phyloP scores from a whole-genome alignment of 2,888 invertebrate species.

The Bombylius discolor region DNA sequence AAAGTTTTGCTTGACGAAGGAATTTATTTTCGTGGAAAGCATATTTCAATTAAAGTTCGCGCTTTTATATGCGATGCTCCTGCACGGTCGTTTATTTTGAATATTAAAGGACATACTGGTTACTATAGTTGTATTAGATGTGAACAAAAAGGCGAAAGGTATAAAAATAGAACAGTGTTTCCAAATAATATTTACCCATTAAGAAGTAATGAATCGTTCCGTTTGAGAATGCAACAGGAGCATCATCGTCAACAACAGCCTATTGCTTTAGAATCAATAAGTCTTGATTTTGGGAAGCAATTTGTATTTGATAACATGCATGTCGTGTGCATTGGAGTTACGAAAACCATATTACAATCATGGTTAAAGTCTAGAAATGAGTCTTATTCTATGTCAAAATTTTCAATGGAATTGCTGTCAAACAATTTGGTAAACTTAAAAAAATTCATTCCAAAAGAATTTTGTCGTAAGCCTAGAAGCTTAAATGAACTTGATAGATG shows the following conservation, averaged over 20 bases:
- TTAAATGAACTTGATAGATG: background rate
- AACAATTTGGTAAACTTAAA: background rate
- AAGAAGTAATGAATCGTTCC: background rate
- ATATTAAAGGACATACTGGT: background rate
- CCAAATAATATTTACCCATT: background rate
- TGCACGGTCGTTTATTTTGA: background rate
- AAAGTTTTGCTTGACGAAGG: conserved; percentile 1
- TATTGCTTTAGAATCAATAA: background rate
- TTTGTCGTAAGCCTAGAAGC: background rate
- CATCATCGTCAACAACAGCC: background rate
- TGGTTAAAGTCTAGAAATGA: background rate
- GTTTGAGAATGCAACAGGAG: background rate
- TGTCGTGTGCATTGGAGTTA: conserved; percentile 1
- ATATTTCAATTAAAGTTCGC: conserved; percentile 4
- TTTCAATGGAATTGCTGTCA: too few relatives aligned
- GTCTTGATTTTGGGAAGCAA: background rate
- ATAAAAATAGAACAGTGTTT: background rate
- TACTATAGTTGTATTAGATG: background rate
- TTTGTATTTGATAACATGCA: conserved; percentile 5
- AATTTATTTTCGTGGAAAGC: conserved; percentile 2
- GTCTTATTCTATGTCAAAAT: background rate
- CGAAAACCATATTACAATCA: background rate
- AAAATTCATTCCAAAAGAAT: background rate
- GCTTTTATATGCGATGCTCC: conserved; percentile 5
- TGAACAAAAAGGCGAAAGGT: too few relatives aligned